Conservation (phyloP, 2,888 invertebrate genomes). For the Pinctada fucata region DNA sequence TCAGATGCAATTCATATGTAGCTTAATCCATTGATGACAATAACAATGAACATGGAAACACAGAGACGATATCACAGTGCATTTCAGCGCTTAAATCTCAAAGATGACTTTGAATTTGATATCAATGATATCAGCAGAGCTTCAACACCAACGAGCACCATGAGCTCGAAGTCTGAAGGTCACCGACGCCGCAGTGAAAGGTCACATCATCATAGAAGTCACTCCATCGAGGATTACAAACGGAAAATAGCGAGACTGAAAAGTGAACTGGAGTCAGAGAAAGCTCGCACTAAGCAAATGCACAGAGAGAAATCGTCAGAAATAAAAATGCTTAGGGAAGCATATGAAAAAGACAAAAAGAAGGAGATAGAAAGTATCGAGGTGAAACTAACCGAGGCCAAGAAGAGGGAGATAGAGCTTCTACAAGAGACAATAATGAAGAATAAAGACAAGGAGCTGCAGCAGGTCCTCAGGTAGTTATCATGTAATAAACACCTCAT, state of each 20-base stretch:
- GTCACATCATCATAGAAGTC: constrained; percentile 47
- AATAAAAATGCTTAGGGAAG: constrained; percentile 60
- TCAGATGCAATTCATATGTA: too few relatives aligned
- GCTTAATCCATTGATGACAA: too few relatives aligned
- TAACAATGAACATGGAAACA: constrained; percentile 27
- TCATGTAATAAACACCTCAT: too few relatives aligned
- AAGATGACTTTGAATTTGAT: constrained; percentile 65
- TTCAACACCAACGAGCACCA: constrained; percentile 66
- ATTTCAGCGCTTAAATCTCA: constrained; percentile 40
- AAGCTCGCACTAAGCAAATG: constrained; percentile 59
- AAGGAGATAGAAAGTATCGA: constrained; percentile 54
- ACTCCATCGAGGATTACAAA: constrained; percentile 55
- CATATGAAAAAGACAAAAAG: constrained; percentile 62
- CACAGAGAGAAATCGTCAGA: constrained; percentile 68
- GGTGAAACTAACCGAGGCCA: constrained; percentile 56
- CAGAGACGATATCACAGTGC: constrained; percentile 19
- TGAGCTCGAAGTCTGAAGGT: constrained; percentile 65
- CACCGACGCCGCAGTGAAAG: constrained; percentile 50
- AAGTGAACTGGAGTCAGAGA: constrained; percentile 68
- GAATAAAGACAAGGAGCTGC: constrained; percentile 68
- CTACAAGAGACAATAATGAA: constrained; percentile 61
- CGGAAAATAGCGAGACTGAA: constrained; percentile 60
- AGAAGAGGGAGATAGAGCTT: constrained; percentile 60
- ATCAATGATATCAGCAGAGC: constrained; percentile 68
- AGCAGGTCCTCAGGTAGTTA: constrained; percentile 62